Base-by-base conservation (phyloP, 2,797 vertebrate genomes). In the Tragelaphus oryx region DNA sequence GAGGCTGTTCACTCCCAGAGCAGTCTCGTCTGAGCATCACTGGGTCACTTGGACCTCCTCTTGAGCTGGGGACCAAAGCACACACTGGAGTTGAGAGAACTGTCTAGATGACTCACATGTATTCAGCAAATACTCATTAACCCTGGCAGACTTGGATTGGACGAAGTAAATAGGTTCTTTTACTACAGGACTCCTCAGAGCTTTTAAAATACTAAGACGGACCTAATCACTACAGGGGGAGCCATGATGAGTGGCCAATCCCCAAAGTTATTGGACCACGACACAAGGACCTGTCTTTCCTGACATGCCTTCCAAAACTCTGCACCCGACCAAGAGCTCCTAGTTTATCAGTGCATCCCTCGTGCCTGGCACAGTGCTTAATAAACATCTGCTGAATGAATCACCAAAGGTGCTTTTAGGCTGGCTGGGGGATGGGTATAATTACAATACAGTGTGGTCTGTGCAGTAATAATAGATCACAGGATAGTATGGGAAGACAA, bases 41-140 rank as follows among this genome's bases (percentile, higher is more conserved):
- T 54, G 71, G 74, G 55, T 75, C 59, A 44, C 95, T 83, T 33
- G 33, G 54, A 55, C 59, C n/a, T 93, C 87, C 41, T 95, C 95
- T 94, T 93, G 94, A 95, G 78, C 97, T 97, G 68, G 52, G 50
- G 71, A 97, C 26, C 46, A 93, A 96, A 97, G 82, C 93, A 96
- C 46, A 94, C 0, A 54, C 22, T 33, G 33, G 33, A 85, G 84
- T 2, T 87, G 18, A 94, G 86, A 91, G 37, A 48, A 92, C 76
- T 14, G n/a, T 68, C 6, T 71, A 52, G 7, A 17, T 62, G 71
- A 82, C 62, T 46, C 74, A 85, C 13, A 88, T 84, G 41, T 83
- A 96, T 54, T 91, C 46, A 81, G 18, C 60, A 80, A 91, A 92
- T 50, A 33, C 79, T 87, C 68, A 65, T 18, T 55, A 83, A 74